These are phyloP conservation scores for Malthinus seriepunctatus DNA, from an alignment of 2,888 invertebrate species.

Conservation along the genomic window DNA sequence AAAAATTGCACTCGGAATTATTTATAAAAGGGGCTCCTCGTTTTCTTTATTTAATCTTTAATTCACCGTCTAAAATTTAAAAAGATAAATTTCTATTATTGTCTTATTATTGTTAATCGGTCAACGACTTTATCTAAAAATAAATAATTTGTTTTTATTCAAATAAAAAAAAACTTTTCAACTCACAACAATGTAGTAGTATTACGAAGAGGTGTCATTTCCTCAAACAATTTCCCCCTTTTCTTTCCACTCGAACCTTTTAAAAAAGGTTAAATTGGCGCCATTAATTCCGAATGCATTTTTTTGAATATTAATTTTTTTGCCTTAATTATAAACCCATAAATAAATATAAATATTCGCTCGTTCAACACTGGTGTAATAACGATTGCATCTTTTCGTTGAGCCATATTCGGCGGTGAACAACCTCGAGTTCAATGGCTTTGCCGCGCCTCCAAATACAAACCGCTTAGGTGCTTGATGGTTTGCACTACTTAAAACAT, in stretches of 20 bases:
- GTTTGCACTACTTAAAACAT: slow-evolving; percentile 25
- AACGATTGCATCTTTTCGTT: slow-evolving; percentile 35
- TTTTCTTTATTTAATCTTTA: slow-evolving; percentile 15
- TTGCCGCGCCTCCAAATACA: slow-evolving; percentile 48
- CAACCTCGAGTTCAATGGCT: slow-evolving; percentile 55
- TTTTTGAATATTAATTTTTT: too few species aligned
- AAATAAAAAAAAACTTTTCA: slow-evolving; percentile 7
- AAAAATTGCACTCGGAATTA: background rate
- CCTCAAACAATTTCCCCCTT: background rate
- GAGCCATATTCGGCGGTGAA: slow-evolving; percentile 54
- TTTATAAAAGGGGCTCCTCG: background rate
- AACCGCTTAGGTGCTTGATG: slow-evolving; percentile 33
- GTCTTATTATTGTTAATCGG: slow-evolving; percentile 47
- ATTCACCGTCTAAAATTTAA: slow-evolving; percentile 31
- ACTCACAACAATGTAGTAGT: background rate
- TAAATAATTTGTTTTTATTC: slow-evolving; percentile 33
- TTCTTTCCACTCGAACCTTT: too few species aligned
- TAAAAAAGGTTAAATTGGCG: too few species aligned
- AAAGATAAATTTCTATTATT: slow-evolving; percentile 38
- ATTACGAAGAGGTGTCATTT: background rate
- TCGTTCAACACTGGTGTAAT: slow-evolving; percentile 22
- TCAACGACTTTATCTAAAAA: slow-evolving; percentile 53
- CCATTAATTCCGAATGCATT: too few species aligned
- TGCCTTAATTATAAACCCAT: slow-evolving; percentile 21
- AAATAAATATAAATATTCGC: slow-evolving; percentile 24